These are phyloP conservation scores for Ricordea florida DNA, from an alignment of 92 coral and sea anemone species.

Conservation along the genomic window DNA sequence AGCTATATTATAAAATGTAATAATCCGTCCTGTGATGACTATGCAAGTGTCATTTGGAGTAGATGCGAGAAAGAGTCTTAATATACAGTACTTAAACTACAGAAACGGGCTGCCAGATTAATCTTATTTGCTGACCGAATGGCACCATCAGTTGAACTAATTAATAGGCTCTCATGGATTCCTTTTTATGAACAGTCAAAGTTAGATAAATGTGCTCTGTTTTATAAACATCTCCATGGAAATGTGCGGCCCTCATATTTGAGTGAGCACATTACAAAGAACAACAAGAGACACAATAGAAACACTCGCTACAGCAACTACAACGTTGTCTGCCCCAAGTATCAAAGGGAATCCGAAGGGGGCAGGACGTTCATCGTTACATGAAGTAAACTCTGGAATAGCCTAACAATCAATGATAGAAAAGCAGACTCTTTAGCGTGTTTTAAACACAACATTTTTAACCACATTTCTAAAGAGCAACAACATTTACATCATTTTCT, in stretches of 20 bases:
- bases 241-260: slow-evolving; percentile 22
- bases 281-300: slow-evolving; percentile 14
- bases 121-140: slow-evolving; percentile 24
- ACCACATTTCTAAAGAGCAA: too few relatives aligned
- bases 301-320: slow-evolving; percentile 25
- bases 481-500: too few relatives aligned
- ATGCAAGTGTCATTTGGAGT: too few relatives aligned
- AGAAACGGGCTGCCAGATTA: slow-evolving; percentile 25
- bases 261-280: slow-evolving; percentile 23
- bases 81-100: slow-evolving; percentile 9
- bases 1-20: too few relatives aligned
- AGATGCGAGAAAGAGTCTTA: too few relatives aligned
- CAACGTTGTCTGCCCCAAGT: not conserved
- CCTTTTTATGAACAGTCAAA: slow-evolving; percentile 39
- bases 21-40: too few relatives aligned
- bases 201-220: slow-evolving; percentile 16
- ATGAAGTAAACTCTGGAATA: too few relatives aligned
- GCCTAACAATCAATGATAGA: too few relatives aligned
- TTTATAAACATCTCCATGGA: slow-evolving; percentile 34
- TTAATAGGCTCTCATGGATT: slow-evolving; percentile 35
- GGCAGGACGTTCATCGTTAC: not conserved
- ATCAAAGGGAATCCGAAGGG: not conserved
- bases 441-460: too few relatives aligned
- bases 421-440: too few relatives aligned
- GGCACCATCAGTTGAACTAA: slow-evolving; percentile 37